Base-by-base conservation (phyloP, 2,888 invertebrate genomes). In the Proisotoma minuta region DNA sequence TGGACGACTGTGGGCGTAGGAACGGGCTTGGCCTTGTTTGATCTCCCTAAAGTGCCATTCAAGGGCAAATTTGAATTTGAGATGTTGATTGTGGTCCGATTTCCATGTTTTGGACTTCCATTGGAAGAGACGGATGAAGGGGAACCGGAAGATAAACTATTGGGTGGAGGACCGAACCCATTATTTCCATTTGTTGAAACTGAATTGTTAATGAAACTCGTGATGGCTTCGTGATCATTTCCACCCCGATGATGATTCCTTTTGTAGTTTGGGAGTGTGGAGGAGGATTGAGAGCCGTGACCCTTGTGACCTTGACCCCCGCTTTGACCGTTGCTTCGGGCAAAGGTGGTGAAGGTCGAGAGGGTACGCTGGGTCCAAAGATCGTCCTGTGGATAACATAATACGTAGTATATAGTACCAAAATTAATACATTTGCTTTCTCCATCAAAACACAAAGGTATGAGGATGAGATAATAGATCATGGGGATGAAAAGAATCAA, bases 321-420 rank as follows among this genome's bases (percentile, higher is more conserved):
- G 54, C 62, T 60, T 27, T 60, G 57, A 54, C 60, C 66, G 54
- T 63, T 60, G 60, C 66, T 60, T 49, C 68, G 61, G 40, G 70
- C 68, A 58, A 72, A 72, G 24, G 72, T 72, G 54, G 69, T 69
- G 60, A 72, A 72, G 28, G 72, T 71, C 15, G 72, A 72, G 52
- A 72, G 59, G 20, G 68, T 69, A 51, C 72, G 69, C 64, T 71
- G 69, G 49, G 65, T 69, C 72, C 72, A 72, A 69, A 72, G 63
- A 63, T 72, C 72, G 58, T 72, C 72, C 70, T 72, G 66, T 15
- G 62, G 50, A 34, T 40, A 50, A n/a, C n/a, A n/a, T n/a, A n/a
- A n/a, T n/a, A n/a, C n/a, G n/a, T n/a, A n/a, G n/a, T n/a, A n/a
- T n/a, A n/a, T n/a, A n/a, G n/a, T n/a, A n/a, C n/a, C n/a, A n/a